A percentile compares a stretch with the other conserved stretches of the same genome.
Evolutionary conservation across 2,888 invertebrate species (phyloP).

Genomic region (Anthophora plumipes): DNA sequence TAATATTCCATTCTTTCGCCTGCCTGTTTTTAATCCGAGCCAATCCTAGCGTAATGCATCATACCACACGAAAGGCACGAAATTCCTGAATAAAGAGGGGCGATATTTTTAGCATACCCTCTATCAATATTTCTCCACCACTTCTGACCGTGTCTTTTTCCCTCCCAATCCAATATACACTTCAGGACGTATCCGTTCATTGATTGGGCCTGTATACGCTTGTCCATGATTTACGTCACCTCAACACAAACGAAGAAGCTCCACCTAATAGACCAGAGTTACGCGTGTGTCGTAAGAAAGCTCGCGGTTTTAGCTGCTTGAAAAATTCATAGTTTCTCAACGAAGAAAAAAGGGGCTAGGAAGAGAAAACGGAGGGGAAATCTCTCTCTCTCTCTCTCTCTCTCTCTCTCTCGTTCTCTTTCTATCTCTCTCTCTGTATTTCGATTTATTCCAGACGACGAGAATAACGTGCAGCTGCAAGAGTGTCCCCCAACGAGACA

Average conservation of each 20-base stretch:
- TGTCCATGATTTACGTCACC: conserved; percentile 25
- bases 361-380: not conserved
- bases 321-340: not conserved
- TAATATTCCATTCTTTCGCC: too few relatives aligned
- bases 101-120: not conserved
- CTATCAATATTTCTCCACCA: not conserved
- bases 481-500: conserved; percentile 17
- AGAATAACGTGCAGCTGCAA: conserved; percentile 2
- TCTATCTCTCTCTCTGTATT: too few relatives aligned
- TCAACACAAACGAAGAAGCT: not conserved
- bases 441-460: not conserved
- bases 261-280: not conserved
- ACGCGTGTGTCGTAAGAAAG: not conserved
- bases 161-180: conserved; percentile 11
- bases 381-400: too few relatives aligned
- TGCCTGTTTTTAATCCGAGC: not conserved
- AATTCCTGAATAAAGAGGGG: not conserved
- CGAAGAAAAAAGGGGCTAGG: not conserved
- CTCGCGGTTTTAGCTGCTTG: too few relatives aligned
- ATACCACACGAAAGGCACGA: not conserved
- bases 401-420: too few relatives aligned
- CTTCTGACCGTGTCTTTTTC: not conserved
- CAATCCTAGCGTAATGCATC: not conserved
- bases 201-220: conserved; percentile 6
- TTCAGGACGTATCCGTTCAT: conserved; percentile 23